Evolutionary conservation across 2,113 vertebrate species (phyloP), one percentile per base, ranked within the genome.

Genomic region (Megaceryle torquata): DNA sequence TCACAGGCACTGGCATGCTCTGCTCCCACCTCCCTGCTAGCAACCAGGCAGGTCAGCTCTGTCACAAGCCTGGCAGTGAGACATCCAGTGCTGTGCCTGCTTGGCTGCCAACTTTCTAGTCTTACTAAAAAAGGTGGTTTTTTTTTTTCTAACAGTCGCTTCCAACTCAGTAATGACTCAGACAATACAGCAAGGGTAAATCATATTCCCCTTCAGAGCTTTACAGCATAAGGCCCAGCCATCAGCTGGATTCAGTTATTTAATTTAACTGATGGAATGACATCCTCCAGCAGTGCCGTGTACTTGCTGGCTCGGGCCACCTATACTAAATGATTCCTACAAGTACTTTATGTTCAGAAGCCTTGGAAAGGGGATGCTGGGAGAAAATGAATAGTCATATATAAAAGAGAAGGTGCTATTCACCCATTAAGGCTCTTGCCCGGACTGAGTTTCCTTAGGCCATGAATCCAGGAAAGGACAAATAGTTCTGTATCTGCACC

Each of bases 121-220:
- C 77, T 96, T 83, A 93, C 89, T 50, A 87, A 68, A 91, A 92
- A 64, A 61, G 6, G 28, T 15, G 24, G 24, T 46, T 89, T 78
- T 78, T 60, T 50, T 76, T 78, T 72, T 70, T 65, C 56, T 24
- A 82, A 87, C 80, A 69, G 85, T 86, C 17, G 7, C 85, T 91
- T 97, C 77, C 95, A 97, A 65, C 63, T 97, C 89, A 76, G 83
- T 88, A 85, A 83, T 97, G 97, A 97, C 85, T 96, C 96, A 94
- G 93, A 59, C 60, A 94, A 91, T 96, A 96, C 96, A 97, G 95
- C 93, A 96, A 95, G 84, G 72, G 72, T 96, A 83, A 91, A 96
- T 96, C 86, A 81, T 91, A 81, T 78, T 92, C 71, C 79, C 82
- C 46, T 85, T 86, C 86, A 72, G 37, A 95, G 53, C 70, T 95